Evolutionary conservation across 2,113 vertebrate species (phyloP), one percentile per base, ranked within the genome.

Genomic region (Hemiscyllium ocellatum): DNA sequence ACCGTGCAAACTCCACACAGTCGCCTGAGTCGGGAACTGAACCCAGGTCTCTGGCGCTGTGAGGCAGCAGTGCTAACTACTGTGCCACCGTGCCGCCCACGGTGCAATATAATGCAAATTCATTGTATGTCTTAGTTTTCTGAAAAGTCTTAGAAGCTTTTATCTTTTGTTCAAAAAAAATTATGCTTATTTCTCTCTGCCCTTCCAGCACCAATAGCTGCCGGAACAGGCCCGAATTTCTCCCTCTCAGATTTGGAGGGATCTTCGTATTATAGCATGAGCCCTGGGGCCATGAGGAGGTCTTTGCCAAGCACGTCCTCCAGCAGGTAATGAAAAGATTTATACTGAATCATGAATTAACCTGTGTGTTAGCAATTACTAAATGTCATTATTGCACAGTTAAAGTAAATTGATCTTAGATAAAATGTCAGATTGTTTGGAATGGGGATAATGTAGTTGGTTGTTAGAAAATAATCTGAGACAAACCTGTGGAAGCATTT

Each of bases 231-330:
- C 96, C 99, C 99, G 94, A 99, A 99, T 97, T 99, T 99, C 97
- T 99, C 99, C 90, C 97, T 99, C 98, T 99, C 99, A 24, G 99
- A 99, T 97, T 98, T 99, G 98, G 99, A 99, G 98, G 99, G 98
- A 98, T 99, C 99, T 97, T 99, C 99, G 78, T 99, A 99, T 97
- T 99, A 99, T 98, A 99, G 99, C 98, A 99, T 99, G 99, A 99
- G 99, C 97, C 99, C 99, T 42, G 99, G 99, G 97, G 98, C 99
- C 96, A 99, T 99, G 99, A 99, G 99, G 97, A 98, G 99, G 97
- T 99, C 99, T 68, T 97, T 99, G 95, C 99, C 99, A 96, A 99
- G 98, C 97, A 99, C 99, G 96, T 99, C 99, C 97, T 99, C 98
- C 96, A 99, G 98, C 97, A 98, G 98, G 89, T 93, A 93, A 93